Conservation (phyloP, 1,140 invertebrate species). For the Meloidogyne exigua region DNA sequence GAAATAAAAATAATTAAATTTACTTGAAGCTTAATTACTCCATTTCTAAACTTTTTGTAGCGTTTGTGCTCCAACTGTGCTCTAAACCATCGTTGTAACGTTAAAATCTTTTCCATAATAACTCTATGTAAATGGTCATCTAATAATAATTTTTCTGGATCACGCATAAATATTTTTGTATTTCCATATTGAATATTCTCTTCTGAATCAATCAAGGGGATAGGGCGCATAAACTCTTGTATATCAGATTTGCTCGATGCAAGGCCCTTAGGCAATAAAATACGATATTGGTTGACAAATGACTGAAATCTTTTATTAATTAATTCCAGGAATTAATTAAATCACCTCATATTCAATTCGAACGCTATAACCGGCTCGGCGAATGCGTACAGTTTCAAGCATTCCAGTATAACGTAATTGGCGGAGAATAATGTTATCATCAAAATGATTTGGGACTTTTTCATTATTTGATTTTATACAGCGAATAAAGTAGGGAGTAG, state of each 20-base stretch:
- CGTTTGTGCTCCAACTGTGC: constrained; percentile 75
- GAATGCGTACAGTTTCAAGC: constrained; percentile 89
- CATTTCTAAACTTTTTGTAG: constrained; percentile 75
- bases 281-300: constrained; percentile 86
- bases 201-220: constrained; percentile 77
- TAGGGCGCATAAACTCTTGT: constrained; percentile 48
- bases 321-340: neutral
- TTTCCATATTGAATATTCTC: constrained; percentile 83
- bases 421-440: constrained; percentile 87
- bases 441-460: constrained; percentile 86
- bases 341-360: constrained; percentile 78
- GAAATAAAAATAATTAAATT: neutral
- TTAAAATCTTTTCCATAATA: constrained; percentile 85
- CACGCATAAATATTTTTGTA: constrained; percentile 86
- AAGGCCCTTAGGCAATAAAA: constrained; percentile 79
- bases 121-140: constrained; percentile 82
- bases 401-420: constrained; percentile 87
- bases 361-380: constrained; percentile 91
- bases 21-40: constrained; percentile 76
- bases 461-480: constrained; percentile 93
- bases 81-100: constrained; percentile 86
- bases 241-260: constrained; percentile 66
- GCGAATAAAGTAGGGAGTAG: constrained; percentile 92
- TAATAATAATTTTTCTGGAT: constrained; percentile 87
- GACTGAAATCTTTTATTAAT: constrained; percentile 66